These are phyloP conservation scores for Amphibalanus amphitrite DNA, from an alignment of 1,140 invertebrate species.

Conservation along the genomic window DNA sequence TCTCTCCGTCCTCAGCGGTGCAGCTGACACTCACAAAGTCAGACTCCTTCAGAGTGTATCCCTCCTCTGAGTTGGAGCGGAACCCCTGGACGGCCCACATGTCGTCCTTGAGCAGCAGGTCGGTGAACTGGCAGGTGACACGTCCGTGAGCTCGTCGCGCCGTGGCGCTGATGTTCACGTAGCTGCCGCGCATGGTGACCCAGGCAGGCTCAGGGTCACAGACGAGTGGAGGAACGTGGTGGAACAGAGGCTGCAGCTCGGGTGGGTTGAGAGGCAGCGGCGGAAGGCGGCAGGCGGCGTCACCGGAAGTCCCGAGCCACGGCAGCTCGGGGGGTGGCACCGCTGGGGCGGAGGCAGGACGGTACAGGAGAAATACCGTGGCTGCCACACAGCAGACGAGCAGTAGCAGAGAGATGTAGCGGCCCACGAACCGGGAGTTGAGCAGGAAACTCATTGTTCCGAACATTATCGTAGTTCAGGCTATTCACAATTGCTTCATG, in stretches of 20 bases:
- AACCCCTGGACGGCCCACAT: constrained; percentile 30
- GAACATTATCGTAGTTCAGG: no score
- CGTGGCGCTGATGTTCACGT: constrained; percentile 21
- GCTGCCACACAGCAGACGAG: no score
- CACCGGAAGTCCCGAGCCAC: neutral
- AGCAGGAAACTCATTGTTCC: no score
- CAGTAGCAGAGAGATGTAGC: no score
- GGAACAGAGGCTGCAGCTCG: constrained; percentile 47
- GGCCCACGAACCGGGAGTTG: no score
- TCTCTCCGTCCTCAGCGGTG: constrained; percentile 30
- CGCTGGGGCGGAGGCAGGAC: no score
- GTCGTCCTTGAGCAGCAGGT: constrained; percentile 41
- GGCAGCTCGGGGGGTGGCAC: no score
- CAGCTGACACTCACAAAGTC: constrained; percentile 47
- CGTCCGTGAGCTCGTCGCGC: constrained; percentile 22
- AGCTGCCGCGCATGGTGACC: constrained; percentile 28
- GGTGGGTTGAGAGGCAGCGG: constrained; percentile 42
- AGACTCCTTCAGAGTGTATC: constrained; percentile 39
- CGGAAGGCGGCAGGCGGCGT: constrained; percentile 37
- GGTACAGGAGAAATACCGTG: no score
- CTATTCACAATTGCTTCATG: no score
- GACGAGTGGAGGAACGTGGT: constrained; percentile 35
- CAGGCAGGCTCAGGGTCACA: constrained; percentile 39
- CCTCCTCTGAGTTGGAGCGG: constrained; percentile 33
- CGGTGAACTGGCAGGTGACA: constrained; percentile 27